These are phyloP conservation scores for Macropodus opercularis DNA, from an alignment of 2,797 vertebrate genomes.

Conservation along the genomic window DNA sequence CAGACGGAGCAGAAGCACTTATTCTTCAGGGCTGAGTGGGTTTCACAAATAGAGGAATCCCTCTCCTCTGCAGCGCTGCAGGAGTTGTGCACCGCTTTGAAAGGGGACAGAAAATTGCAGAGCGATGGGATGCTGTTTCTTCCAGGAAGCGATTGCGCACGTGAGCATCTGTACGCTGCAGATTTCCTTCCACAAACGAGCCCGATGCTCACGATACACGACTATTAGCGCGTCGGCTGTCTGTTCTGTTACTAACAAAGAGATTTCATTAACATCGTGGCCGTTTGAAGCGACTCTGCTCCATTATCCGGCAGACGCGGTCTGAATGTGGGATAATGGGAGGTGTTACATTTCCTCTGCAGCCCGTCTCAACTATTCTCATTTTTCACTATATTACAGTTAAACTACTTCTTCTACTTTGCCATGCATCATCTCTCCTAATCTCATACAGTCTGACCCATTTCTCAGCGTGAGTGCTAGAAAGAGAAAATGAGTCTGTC, in stretches of 20 bases:
- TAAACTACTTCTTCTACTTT: constrained; percentile 46
- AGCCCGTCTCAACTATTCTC: constrained; percentile 32
- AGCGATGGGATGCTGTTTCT: constrained; percentile 12
- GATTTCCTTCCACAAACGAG: not conserved
- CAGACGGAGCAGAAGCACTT: constrained; percentile 39
- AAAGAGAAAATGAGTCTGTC: constrained; percentile 24
- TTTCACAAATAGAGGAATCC: constrained; percentile 58
- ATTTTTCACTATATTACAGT: constrained; percentile 65
- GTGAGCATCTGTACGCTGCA: not conserved
- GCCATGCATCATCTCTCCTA: constrained; percentile 55
- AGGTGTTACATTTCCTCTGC: constrained; percentile 58
- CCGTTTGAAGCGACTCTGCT: constrained; percentile 35
- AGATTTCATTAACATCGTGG: constrained; percentile 31
- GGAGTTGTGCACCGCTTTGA: constrained; percentile 19
- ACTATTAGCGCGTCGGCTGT: not conserved
- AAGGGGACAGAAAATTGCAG: constrained; percentile 40
- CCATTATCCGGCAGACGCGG: constrained; percentile 57
- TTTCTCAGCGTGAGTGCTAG: constrained; percentile 37
- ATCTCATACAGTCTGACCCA: constrained; percentile 58
- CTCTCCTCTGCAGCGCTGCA: constrained; percentile 31
- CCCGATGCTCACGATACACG: not conserved
- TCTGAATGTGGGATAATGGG: constrained; percentile 56
- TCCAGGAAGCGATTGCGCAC: constrained; percentile 19
- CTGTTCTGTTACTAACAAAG: not conserved
- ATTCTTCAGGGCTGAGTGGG: constrained; percentile 51